These are phyloP conservation scores for Caenorhabditis remanei DNA, from an alignment of 1,140 invertebrate genomes.

Conservation along the genomic window DNA sequence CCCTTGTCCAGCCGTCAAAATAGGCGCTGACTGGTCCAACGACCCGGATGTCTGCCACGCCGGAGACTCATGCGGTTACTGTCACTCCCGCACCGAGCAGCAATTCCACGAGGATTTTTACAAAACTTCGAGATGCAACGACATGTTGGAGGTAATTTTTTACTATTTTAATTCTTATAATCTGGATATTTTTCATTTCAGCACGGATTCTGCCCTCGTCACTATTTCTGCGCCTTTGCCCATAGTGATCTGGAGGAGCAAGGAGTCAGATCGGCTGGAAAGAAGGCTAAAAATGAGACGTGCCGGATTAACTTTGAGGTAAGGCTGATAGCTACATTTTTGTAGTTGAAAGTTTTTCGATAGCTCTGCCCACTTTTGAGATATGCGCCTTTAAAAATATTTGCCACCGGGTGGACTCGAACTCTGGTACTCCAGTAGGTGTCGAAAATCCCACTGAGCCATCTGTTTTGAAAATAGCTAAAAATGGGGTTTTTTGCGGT, in stretches of 20 bases:
- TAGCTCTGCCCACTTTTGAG: too few relatives aligned
- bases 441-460: too few relatives aligned
- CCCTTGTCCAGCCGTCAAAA: constrained; percentile 97
- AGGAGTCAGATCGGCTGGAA: too few relatives aligned
- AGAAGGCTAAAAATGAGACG: too few relatives aligned
- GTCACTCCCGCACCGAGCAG: constrained; percentile 98
- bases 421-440: too few relatives aligned
- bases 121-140: constrained; percentile 98
- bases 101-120: constrained; percentile 99
- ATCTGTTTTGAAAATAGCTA: too few relatives aligned
- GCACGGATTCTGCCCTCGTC: neutral
- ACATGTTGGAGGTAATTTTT: constrained; percentile 83
- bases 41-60: constrained; percentile 95
- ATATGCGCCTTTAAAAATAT: too few relatives aligned
- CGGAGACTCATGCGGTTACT: constrained; percentile 93
- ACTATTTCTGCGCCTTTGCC: neutral
- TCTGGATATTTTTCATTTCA: neutral
- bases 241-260: neutral
- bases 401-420: too few relatives aligned
- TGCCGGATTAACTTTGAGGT: too few relatives aligned
- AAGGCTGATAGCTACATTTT: too few relatives aligned
- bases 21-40: constrained; percentile 94
- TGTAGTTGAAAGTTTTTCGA: too few relatives aligned
- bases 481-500: too few relatives aligned
- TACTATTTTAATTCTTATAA: neutral